Conservation (phyloP, 2,888 invertebrate species). For the Athrips mouffetella region DNA sequence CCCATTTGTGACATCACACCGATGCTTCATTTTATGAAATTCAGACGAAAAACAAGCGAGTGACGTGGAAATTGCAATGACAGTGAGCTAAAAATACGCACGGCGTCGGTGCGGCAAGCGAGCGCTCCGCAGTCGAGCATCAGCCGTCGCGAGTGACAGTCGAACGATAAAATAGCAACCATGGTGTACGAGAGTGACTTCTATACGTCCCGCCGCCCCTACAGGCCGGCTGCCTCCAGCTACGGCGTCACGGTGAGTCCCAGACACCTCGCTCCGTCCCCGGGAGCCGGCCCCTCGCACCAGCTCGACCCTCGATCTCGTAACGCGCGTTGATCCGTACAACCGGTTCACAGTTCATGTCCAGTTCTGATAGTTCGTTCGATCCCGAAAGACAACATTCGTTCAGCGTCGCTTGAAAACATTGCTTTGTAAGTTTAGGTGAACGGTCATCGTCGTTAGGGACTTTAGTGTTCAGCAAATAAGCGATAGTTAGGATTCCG, state of each 20-base stretch:
- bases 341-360: background rate
- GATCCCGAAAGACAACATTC: slow-evolving; percentile 41
- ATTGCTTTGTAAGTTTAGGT: slow-evolving; percentile 32
- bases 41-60: slow-evolving; percentile 49
- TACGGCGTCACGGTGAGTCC: slow-evolving; percentile 86
- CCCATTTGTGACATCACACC: slow-evolving; percentile 58
- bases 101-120: slow-evolving; percentile 47
- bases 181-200: slow-evolving; percentile 97
- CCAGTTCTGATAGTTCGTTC: slow-evolving; percentile 15
- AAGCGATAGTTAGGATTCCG: slow-evolving; percentile 35
- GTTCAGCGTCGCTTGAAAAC: slow-evolving; percentile 56
- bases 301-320: slow-evolving; percentile 69
- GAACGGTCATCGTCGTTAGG: slow-evolving; percentile 18
- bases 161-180: slow-evolving; percentile 67
- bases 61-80: slow-evolving; percentile 77
- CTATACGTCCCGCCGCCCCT: slow-evolving; percentile 91
- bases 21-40: slow-evolving; percentile 51
- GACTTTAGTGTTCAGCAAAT: slow-evolving; percentile 19
- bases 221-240: slow-evolving; percentile 86
- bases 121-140: slow-evolving; percentile 66
- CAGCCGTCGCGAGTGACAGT: slow-evolving; percentile 70
- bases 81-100: slow-evolving; percentile 73
- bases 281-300: slow-evolving; percentile 55
- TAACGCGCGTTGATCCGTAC: slow-evolving; percentile 30
- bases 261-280: slow-evolving; percentile 51